A percentile compares a stretch with the other conserved stretches of the same genome.
Conservation (phyloP, 2,113 vertebrate genomes). For the Marmota flaviventris region DNA sequence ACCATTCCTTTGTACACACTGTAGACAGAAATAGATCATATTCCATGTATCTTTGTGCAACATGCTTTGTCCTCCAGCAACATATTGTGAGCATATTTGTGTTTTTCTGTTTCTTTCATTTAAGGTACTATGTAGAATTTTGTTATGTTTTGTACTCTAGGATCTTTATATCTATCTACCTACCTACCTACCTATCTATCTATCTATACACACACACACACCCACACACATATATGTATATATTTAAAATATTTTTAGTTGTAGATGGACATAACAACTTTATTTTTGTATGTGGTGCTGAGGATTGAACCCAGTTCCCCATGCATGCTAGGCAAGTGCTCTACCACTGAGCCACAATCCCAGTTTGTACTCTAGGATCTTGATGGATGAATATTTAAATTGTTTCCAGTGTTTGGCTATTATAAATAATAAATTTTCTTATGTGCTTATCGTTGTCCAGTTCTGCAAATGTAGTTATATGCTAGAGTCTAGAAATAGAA, state of each 20-base stretch:
- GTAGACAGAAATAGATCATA: neutral
- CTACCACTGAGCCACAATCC: too few species aligned
- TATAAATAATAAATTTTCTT: constrained; percentile 19
- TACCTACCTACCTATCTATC: too few species aligned
- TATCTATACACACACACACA: too few species aligned
- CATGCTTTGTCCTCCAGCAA: neutral
- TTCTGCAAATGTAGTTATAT: constrained; percentile 24
- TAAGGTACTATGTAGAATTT: constrained; percentile 10
- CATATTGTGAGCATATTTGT: neutral
- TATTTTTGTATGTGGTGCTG: too few species aligned
- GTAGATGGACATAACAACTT: too few species aligned
- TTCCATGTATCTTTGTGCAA: neutral
- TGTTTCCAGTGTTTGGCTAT: constrained; percentile 9
- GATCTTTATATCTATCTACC: too few species aligned
- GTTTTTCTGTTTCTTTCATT: neutral
- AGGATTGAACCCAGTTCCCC: too few species aligned
- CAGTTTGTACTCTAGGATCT: neutral
- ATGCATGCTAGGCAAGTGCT: too few species aligned
- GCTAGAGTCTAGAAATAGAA: constrained; percentile 35
- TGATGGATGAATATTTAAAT: constrained; percentile 43
- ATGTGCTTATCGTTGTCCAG: neutral
- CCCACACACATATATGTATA: too few species aligned
- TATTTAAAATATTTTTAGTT: too few species aligned
- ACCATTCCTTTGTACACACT: neutral
- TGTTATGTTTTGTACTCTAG: neutral